Evolutionary conservation across 2,113 vertebrate species (phyloP).

Genomic region (Corydoras maculifer): DNA sequence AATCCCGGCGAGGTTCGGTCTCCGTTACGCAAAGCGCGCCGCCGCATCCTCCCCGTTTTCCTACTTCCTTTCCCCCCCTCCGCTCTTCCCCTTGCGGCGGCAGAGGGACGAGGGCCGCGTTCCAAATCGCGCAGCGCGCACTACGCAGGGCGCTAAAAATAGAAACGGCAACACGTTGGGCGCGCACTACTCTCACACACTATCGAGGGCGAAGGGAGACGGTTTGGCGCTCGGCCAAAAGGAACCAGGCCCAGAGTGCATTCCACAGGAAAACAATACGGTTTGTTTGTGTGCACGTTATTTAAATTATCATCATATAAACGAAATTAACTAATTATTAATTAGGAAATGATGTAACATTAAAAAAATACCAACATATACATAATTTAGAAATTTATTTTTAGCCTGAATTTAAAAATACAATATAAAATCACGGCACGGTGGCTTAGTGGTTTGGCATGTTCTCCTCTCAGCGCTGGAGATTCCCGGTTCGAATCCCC

Average conservation of each 20-base stretch:
- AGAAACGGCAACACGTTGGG: not conserved
- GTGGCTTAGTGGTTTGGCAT: too few relatives aligned
- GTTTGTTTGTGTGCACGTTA: not conserved
- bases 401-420: too few relatives aligned
- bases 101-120: not conserved
- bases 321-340: not conserved
- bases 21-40: slow-evolving; percentile 12
- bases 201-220: not conserved
- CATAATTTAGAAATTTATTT: too few relatives aligned
- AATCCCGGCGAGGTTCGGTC: not conserved
- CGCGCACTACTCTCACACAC: not conserved
- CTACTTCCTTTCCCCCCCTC: slow-evolving; percentile 20
- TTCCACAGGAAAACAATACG: not conserved
- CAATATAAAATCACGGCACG: too few relatives aligned
- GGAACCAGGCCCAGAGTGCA: not conserved
- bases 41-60: slow-evolving; percentile 19
- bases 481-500: too few relatives aligned
- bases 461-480: too few relatives aligned
- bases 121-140: not conserved
- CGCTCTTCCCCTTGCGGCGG: slow-evolving; percentile 6
- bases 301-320: not conserved
- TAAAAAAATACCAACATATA: too few relatives aligned
- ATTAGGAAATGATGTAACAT: too few relatives aligned
- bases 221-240: not conserved
- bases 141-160: not conserved